Evolutionary conservation across 2,888 invertebrate genomes (phyloP).

Genomic region (Ephialtes manifestator): DNA sequence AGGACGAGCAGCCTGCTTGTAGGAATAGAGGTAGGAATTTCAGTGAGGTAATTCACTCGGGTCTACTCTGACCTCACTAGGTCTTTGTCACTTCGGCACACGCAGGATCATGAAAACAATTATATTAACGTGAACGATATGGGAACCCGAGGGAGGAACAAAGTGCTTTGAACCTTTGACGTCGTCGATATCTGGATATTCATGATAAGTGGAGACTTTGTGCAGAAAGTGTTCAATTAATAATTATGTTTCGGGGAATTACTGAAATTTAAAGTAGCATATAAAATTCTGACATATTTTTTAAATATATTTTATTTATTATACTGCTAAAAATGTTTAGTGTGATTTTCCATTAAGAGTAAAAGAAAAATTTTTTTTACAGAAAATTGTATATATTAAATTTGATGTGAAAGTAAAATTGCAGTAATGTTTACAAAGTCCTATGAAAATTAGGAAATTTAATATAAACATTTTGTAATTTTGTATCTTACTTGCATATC

Average conservation of each 20-base stretch:
- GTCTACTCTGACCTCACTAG: conserved; percentile 12
- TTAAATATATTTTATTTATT: no score
- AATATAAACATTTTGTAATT: no score
- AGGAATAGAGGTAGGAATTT: conserved; percentile 35
- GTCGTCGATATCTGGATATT: conserved; percentile 6
- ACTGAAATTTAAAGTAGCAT: background rate
- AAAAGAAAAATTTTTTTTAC: no score
- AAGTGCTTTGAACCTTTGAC: conserved; percentile 22
- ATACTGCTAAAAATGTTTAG: no score
- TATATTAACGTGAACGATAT: conserved; percentile 31
- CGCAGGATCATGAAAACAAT: conserved; percentile 50
- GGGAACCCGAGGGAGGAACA: background rate
- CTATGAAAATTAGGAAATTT: no score
- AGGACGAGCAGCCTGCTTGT: conserved; percentile 15
- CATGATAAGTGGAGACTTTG: background rate
- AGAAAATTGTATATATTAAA: no score
- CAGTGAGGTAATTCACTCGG: conserved; percentile 12
- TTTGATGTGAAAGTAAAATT: no score
- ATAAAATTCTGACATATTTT: no score
- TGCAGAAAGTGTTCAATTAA: no score
- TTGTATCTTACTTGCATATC: no score
- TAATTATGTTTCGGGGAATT: background rate
- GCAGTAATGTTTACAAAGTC: no score
- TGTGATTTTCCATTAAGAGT: no score
- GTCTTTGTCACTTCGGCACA: conserved; percentile 28